Evolutionary conservation across 2,888 invertebrate genomes (phyloP).

Genomic region (Hymenopus coronatus): DNA sequence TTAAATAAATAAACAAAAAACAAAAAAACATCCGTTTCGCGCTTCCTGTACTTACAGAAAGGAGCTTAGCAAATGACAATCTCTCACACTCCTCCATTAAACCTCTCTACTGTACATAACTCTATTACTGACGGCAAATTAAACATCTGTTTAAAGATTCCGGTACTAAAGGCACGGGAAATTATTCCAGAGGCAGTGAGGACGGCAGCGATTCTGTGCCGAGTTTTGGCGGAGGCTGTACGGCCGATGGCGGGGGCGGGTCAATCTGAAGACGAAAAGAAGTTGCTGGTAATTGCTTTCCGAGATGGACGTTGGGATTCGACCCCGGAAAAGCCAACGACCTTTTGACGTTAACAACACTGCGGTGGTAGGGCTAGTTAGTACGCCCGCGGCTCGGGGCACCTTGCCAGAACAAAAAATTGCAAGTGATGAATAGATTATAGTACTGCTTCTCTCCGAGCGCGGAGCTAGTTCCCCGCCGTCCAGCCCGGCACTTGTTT

Average conservation of each 20-base stretch:
- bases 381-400: background rate
- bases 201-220: too few relatives aligned
- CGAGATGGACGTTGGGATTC: conserved; percentile 4
- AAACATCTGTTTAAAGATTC: too few relatives aligned
- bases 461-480: background rate
- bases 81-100: too few relatives aligned
- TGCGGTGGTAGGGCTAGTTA: background rate
- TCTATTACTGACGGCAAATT: too few relatives aligned
- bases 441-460: background rate
- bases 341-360: background rate
- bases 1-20: too few relatives aligned
- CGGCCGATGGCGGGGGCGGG: conserved; percentile 23
- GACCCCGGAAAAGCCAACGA: conserved; percentile 15
- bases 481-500: background rate
- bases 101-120: too few relatives aligned
- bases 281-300: conserved; percentile 17
- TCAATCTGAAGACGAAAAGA: conserved; percentile 6
- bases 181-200: too few relatives aligned
- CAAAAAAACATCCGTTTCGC: too few relatives aligned
- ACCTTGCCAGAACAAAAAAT: background rate
- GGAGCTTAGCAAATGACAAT: too few relatives aligned
- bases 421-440: background rate
- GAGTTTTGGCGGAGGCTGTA: conserved; percentile 2
- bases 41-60: too few relatives aligned
- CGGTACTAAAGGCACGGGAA: too few relatives aligned